Evolutionary conservation across 2,888 invertebrate species (phyloP).

Genomic region (Tetragnatha montana): DNA sequence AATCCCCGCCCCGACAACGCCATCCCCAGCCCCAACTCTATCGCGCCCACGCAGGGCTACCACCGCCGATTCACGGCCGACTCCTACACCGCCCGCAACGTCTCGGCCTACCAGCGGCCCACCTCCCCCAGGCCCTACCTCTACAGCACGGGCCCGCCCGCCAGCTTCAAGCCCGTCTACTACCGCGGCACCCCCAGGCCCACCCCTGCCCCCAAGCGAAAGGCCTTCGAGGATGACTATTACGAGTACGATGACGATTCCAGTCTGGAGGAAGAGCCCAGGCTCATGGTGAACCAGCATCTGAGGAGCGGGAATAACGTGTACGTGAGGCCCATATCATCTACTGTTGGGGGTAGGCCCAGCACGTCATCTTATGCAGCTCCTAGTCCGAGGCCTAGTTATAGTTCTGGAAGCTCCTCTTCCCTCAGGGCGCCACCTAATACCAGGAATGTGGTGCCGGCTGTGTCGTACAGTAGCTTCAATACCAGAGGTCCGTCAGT

Average conservation of each 20-base stretch:
- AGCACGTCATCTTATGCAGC: constrained; percentile 6
- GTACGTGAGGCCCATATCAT: constrained; percentile 57
- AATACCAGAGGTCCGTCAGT: constrained; percentile 27
- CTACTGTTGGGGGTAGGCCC: constrained; percentile 36
- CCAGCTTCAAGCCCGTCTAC: constrained; percentile 60
- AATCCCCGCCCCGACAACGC: constrained; percentile 33
- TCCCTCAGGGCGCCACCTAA: constrained; percentile 37
- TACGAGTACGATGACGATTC: constrained; percentile 63
- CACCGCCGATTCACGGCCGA: constrained; percentile 39
- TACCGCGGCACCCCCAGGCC: constrained; percentile 26
- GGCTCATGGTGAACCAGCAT: constrained; percentile 60
- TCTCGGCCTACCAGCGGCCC: not conserved
- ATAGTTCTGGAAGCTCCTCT: not conserved
- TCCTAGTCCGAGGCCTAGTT: constrained; percentile 8
- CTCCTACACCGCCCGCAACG: not conserved
- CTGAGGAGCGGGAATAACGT: constrained; percentile 47
- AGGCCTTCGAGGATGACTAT: constrained; percentile 42
- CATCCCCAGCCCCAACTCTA: constrained; percentile 59
- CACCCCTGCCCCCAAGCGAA: constrained; percentile 16
- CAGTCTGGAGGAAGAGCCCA: constrained; percentile 44
- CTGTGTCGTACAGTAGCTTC: constrained; percentile 31
- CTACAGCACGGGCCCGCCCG: constrained; percentile 60
- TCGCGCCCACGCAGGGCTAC: constrained; percentile 48
- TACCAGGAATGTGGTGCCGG: constrained; percentile 27
- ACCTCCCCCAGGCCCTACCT: constrained; percentile 45